Evolutionary conservation across 2,888 invertebrate genomes (phyloP).

Genomic region (Perizoma flavofasciatum): DNA sequence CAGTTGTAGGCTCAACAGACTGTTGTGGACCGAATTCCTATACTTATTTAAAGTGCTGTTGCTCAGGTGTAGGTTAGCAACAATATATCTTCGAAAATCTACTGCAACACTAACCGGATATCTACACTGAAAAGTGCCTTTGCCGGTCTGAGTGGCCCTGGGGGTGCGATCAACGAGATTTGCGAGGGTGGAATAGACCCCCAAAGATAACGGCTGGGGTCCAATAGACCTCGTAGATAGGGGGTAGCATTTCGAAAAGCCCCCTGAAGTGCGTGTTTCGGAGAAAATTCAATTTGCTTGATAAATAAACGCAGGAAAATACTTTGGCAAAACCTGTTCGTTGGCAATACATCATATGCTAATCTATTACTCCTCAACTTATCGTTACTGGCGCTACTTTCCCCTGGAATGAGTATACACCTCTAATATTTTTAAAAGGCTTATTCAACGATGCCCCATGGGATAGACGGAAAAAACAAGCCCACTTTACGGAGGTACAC

Average conservation of each 20-base stretch:
- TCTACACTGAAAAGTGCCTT: conserved; percentile 11
- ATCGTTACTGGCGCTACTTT: too few species aligned
- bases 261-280: neutral
- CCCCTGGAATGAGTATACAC: too few species aligned
- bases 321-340: conserved; percentile 2
- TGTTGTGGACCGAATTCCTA: too few species aligned
- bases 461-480: too few species aligned
- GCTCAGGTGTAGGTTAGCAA: neutral
- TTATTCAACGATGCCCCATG: too few species aligned
- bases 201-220: conserved; percentile 1
- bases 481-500: too few species aligned
- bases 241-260: conserved; percentile 5
- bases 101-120: conserved; percentile 9
- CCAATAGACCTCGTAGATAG: neutral
- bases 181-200: conserved; percentile 14
- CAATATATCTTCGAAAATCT: neutral
- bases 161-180: conserved; percentile 18
- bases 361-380: too few species aligned
- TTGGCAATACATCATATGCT: neutral
- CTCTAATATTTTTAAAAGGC: too few species aligned
- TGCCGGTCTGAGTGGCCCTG: conserved; percentile 10
- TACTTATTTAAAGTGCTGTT: too few species aligned
- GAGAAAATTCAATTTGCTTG: conserved; percentile 14
- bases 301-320: conserved; percentile 12
- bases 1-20: too few species aligned